Conservation (phyloP, 2,888 invertebrate species). For the Tetrapedia diversipes region DNA sequence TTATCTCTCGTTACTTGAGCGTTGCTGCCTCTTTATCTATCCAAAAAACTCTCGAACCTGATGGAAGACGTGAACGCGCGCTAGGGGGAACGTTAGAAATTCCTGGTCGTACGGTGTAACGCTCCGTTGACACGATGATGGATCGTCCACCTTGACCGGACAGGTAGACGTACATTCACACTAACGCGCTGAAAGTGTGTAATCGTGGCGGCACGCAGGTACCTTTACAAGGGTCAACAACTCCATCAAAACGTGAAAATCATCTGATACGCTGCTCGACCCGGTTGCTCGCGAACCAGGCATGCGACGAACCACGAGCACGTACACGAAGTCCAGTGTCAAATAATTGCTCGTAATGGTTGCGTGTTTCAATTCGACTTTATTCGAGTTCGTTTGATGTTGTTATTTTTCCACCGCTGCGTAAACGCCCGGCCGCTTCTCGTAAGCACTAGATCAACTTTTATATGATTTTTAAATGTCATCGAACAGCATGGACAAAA, state of each 20-base stretch:
- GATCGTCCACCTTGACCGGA: conserved; percentile 74
- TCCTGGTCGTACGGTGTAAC: conserved; percentile 62
- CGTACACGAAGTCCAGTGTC: conserved; percentile 15
- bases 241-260: conserved; percentile 62
- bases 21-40: conserved; percentile 40
- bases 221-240: conserved; percentile 64
- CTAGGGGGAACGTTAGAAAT: conserved; percentile 55
- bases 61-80: conserved; percentile 14
- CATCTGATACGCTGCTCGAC: conserved; percentile 47
- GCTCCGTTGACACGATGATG: conserved; percentile 81
- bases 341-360: conserved; percentile 13
- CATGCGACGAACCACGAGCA: conserved; percentile 26
- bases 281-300: conserved; percentile 13
- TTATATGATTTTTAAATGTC: too few species aligned
- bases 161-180: conserved; percentile 70
- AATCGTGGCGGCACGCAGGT: conserved; percentile 66
- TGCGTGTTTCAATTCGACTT: too few species aligned
- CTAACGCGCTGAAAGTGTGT: conserved; percentile 66
- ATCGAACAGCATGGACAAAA: too few species aligned
- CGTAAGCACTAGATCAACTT: too few species aligned
- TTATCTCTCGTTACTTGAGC: conserved; percentile 19
- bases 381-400: too few species aligned
- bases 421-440: too few species aligned
- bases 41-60: conserved; percentile 24
- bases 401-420: too few species aligned